Base-by-base conservation (phyloP, 2,797 vertebrate species). In the Thripadectes ignobilis region DNA sequence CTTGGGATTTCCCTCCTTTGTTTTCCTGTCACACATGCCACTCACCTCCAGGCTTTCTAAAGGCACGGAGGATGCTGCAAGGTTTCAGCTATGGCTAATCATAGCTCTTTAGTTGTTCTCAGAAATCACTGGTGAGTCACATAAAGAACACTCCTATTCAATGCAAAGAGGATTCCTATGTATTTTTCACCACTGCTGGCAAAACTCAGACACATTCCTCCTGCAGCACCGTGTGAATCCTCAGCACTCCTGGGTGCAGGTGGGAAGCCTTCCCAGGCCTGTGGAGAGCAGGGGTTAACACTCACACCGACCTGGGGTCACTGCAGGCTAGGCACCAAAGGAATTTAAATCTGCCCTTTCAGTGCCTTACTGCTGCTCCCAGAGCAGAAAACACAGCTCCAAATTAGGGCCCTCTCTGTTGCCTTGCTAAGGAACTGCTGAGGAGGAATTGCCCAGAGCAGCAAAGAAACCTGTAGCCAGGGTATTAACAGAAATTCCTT, bases 121-220 rank as follows among this genome's bases (percentile, higher is more conserved):
- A 51, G 48, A 62, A 72, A 90, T 78, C 62, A n/a, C 83, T 63
- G 76, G 76, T 93, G 94, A 96, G 83, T 95, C 95, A 96, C 88
- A 79, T 23, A 43, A 81, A 85, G 63, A 94, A 58, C 58, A 8
- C 54, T 81, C 20, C 78, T 4, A 69, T 85, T 86, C 62, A 88
- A 88, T 34, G 72, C 78, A 79, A 62, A 66, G 61, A 77, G 38
- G 19, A 45, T 51, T 43, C 49, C 86, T 71, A 51, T 32, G 24
- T 36, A 26, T 34, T 92, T 49, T 58, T 69, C 46, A 81, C 30
- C 51, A 82, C 72, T 75, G 62, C 38, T 58, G 48, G 10, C 45
- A 87, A 82, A 75, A 39, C 68, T 24, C 45, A 89, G 68, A 65
- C 32, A 36, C 34, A 6, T 36, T 93, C 46, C 62, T 75, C n/a